These are phyloP conservation scores for Sesamia inferens DNA, from an alignment of 2,888 invertebrate species.

Conservation along the genomic window DNA sequence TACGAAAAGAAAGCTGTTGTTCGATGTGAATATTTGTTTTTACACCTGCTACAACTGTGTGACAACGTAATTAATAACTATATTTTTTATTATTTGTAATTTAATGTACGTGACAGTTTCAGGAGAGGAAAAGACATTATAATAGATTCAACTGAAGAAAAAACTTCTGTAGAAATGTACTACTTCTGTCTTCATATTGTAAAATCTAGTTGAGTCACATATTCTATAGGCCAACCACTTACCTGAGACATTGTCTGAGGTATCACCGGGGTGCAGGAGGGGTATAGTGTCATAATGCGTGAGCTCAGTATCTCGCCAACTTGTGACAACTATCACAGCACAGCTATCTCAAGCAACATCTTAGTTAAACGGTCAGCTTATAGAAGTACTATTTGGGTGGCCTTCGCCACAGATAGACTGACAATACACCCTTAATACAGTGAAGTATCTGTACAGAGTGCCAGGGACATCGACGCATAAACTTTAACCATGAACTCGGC, in stretches of 20 bases:
- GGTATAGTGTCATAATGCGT: too few relatives aligned
- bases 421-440: neutral
- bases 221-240: too few relatives aligned
- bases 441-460: neutral
- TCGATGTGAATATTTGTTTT: slow-evolving; percentile 73
- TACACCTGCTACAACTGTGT: slow-evolving; percentile 75
- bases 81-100: slow-evolving; percentile 43
- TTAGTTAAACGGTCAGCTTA: too few relatives aligned
- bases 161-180: neutral
- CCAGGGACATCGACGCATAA: neutral
- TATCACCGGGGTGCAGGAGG: too few relatives aligned
- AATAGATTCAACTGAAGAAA: neutral
- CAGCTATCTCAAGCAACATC: too few relatives aligned
- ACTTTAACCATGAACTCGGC: neutral
- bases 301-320: too few relatives aligned
- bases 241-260: too few relatives aligned
- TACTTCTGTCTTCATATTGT: neutral
- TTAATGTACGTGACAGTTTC: neutral
- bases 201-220: too few relatives aligned
- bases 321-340: too few relatives aligned
- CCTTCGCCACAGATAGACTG: neutral
- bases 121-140: neutral
- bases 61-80: slow-evolving; percentile 46
- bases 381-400: neutral
- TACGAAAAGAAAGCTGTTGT: slow-evolving; percentile 84